Base-by-base conservation (phyloP, 2,113 vertebrate species). In the Axis porcinus region DNA sequence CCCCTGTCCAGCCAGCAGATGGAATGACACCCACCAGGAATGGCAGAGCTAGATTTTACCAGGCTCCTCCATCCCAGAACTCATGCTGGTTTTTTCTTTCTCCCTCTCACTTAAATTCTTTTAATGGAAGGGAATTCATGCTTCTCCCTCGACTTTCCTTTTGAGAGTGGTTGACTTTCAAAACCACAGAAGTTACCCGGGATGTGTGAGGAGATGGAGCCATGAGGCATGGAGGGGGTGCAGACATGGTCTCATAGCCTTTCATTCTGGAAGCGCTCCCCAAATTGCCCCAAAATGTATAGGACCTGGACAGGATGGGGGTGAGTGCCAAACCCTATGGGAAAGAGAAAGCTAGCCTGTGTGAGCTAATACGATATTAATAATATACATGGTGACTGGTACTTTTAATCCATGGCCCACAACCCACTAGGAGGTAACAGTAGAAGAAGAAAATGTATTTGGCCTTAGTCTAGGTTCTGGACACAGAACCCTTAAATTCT, bases 341-440 rank as follows among this genome's bases (percentile, higher is more conserved):
- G 82, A 36, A 36, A 25, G 81, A 58, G 57, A 57, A 64, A 57
- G 52, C 50, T 7, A 70, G 57, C 40, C 58, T 16, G 58, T 36
- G 15, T 40, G 28, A 11, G n/a, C 23, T 3, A 12, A n/a, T 11
- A 8, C 12, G 28, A 33, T 16, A 11, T 28, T 1, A 11, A 52
- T 12, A 11, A 54, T 2, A 11, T 2, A 4, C 36, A 15, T 10
- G 45, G n/a, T 13, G 1, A 23, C 13, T 30, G 10, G 25, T 3
- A 58, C 25, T 47, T n/a, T 58, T 25, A 40, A 1, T 33, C 74
- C 21, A 12, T 10, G 9, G 70, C 25, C 47, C 52, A 50, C 36
- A n/a, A 8, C 36, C 17, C 16, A 9, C 6, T 16, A 8, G 23
- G 4, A 7, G 67, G 55, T 54, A 30, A 81, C 4, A 3, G 23